Evolutionary conservation across 2,113 vertebrate species (phyloP).

Genomic region (Microcebus murinus): DNA sequence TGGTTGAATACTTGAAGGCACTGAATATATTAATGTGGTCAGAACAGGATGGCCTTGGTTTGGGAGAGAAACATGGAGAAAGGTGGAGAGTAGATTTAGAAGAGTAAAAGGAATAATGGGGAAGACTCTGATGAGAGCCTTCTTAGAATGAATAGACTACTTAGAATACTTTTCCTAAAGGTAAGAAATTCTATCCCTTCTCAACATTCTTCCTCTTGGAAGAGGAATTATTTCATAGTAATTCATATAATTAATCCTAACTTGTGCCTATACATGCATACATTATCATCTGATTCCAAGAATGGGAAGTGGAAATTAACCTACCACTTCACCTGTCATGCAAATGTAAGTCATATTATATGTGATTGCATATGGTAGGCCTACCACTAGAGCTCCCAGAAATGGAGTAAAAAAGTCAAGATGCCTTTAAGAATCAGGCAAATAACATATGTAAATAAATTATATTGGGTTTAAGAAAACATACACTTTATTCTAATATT

Average conservation of each 20-base stretch:
- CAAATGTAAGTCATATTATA: not conserved
- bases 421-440: not conserved
- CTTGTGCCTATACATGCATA: not conserved
- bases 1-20: not conserved
- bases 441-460: not conserved
- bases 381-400: not conserved
- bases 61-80: not conserved
- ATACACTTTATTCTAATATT: not conserved
- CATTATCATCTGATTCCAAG: not conserved
- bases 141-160: not conserved
- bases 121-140: not conserved
- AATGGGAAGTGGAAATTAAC: not conserved
- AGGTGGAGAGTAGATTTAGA: not conserved
- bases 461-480: not conserved
- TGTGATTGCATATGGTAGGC: fast-evolving
- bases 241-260: not conserved
- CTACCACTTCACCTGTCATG: not conserved
- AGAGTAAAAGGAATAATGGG: not conserved
- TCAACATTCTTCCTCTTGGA: not conserved
- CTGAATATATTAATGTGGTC: not conserved
- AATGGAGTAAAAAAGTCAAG: not conserved
- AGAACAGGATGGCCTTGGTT: not conserved
- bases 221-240: not conserved
- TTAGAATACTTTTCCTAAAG: not conserved
- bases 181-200: not conserved